Evolutionary conservation across 2,113 vertebrate genomes (phyloP), one percentile per base, ranked within the genome.

Genomic region (Brevimyrus niger): DNA sequence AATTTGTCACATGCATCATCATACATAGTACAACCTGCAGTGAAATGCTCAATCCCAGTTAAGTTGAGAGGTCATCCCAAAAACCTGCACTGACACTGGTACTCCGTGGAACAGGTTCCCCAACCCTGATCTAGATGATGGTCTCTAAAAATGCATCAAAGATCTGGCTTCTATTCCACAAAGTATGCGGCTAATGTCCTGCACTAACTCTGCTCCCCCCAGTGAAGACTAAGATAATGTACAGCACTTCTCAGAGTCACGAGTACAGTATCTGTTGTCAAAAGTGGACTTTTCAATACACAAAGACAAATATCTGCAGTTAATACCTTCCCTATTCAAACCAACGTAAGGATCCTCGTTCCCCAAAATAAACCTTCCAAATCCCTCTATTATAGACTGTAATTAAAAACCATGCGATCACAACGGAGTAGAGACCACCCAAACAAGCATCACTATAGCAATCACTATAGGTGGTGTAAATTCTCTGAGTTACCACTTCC

Each of bases 401-500:
- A 69, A 69, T 69, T 31, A 69, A 69, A 31, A 69, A 69, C 61
- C 61, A 31, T 31, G n/a, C 10, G 31, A 69, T 3, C 10, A 69
- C 27, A 42, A 42, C 5, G 31, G 15, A 76, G 15, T 76, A 35
- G 15, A 80, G 35, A 80, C 13, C 15, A 19, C 73, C 73, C 69
- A 76, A 76, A 76, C 69, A 80, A 35, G 35, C 15, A 17, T 42
- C 42, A 80, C n/a, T n/a, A 35, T 80, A n/a, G 35, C 73, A 42
- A 76, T 38, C 7, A 84, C 82, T 84, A 1, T n/a, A 44, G 38
- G 19, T 21, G 38, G 2, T 69, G 19, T 65, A 87, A 86, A 46
- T n/a, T 27, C 31, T 65, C 58, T 84, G 89, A 86, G 55, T 88
- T 90, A 92, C 83, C 90, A 91, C 91, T 91, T 92, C 94, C 94